Evolutionary conservation across 2,797 vertebrate species (phyloP).

Genomic region (Galaxias olidus): DNA sequence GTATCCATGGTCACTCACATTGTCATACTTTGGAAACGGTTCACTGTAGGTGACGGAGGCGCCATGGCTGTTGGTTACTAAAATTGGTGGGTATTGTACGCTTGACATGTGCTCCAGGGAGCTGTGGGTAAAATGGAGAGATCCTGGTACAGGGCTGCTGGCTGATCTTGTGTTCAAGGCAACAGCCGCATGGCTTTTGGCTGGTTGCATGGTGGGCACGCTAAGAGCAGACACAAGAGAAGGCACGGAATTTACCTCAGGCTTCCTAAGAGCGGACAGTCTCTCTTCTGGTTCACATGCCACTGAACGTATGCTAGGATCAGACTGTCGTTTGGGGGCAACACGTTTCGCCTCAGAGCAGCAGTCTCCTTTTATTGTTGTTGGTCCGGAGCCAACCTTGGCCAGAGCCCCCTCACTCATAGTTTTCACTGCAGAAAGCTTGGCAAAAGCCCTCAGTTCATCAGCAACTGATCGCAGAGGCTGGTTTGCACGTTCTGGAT

Average conservation of each 20-base stretch:
- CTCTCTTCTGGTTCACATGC: constrained; percentile 90
- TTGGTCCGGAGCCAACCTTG: constrained; percentile 83
- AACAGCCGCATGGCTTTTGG: constrained; percentile 93
- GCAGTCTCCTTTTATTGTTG: constrained; percentile 80
- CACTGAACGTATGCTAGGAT: constrained; percentile 95
- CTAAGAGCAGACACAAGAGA: constrained; percentile 97
- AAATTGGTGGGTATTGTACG: constrained; percentile 96
- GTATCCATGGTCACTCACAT: constrained; percentile 93
- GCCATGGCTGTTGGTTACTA: constrained; percentile 98
- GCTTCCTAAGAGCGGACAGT: constrained; percentile 85
- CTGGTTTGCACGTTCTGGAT: constrained; percentile 96
- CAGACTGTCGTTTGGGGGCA: constrained; percentile 95
- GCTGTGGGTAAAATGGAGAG: constrained; percentile 92
- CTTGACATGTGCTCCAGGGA: constrained; percentile 94
- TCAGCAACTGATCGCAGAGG: constrained; percentile 95
- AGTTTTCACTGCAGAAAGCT: constrained; percentile 96
- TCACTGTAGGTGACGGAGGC: constrained; percentile 90
- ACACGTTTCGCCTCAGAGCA: constrained; percentile 90
- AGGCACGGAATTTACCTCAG: constrained; percentile 94
- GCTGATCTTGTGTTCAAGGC: constrained; percentile 97
- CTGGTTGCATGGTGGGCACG: constrained; percentile 92
- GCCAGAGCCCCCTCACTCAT: constrained; percentile 95
- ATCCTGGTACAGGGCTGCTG: constrained; percentile 97
- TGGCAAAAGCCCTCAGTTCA: constrained; percentile 97
- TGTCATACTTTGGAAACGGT: constrained; percentile 95